Conservation (phyloP, 2,888 invertebrate species). For the Tanytarsus gracilentus region DNA sequence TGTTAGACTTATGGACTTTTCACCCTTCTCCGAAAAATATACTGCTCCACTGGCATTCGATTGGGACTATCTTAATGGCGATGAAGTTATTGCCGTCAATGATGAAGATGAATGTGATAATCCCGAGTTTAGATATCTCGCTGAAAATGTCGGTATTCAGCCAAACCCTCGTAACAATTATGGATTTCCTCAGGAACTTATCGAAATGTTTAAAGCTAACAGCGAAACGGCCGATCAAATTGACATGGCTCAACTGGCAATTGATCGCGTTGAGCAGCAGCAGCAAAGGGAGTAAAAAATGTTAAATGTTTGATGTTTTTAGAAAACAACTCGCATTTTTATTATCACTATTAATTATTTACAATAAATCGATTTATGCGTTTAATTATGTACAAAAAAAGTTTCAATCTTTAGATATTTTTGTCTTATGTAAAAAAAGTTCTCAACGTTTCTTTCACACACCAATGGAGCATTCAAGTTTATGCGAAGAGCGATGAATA, state of each 20-base stretch:
- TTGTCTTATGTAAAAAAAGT: neutral
- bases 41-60: conserved; percentile 32
- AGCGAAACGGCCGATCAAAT: neutral
- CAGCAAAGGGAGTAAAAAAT: neutral
- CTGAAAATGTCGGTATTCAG: conserved; percentile 32
- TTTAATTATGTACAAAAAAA: neutral
- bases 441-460: conserved; percentile 1
- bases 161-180: conserved; percentile 32
- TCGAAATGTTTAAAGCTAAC: conserved; percentile 30
- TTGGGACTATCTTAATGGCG: conserved; percentile 31
- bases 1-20: conserved; percentile 32
- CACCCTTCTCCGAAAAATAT: conserved; percentile 31
- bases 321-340: conserved; percentile 15
- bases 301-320: neutral
- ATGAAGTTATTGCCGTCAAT: conserved; percentile 14
- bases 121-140: conserved; percentile 33
- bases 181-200: conserved; percentile 32
- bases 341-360: conserved; percentile 3
- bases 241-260: neutral
- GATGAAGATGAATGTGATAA: conserved; percentile 25
- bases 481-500: too few relatives aligned
- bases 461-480: neutral
- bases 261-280: neutral
- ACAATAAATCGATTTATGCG: neutral
- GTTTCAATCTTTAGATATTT: neutral